These are phyloP conservation scores for Epsilonema sp. DNA, from an alignment of 2,888 invertebrate species.

Conservation along the genomic window DNA sequence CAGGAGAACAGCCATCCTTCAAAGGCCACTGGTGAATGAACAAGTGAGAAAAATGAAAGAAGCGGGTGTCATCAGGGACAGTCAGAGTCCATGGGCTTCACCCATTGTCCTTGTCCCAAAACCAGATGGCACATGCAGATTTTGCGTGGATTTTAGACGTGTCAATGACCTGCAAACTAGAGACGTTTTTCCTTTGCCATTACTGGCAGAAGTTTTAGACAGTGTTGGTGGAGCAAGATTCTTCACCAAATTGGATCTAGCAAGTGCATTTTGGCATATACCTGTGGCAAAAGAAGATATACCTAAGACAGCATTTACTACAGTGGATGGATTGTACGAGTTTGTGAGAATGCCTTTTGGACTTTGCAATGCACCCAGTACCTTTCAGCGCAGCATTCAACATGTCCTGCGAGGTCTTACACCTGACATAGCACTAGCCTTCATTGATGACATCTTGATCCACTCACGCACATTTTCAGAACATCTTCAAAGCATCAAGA, in stretches of 20 bases:
- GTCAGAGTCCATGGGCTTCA: conserved; percentile 22
- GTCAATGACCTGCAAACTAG: conserved; percentile 11
- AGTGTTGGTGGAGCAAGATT: conserved; percentile 4
- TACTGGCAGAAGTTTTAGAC: conserved; percentile 9
- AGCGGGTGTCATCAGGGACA: conserved; percentile 11
- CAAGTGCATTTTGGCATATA: conserved; percentile 12
- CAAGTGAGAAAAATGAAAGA: neutral
- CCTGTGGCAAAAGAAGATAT: conserved; percentile 8
- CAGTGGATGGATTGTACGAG: conserved; percentile 13
- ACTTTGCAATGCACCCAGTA: conserved; percentile 13
- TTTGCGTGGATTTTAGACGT: conserved; percentile 14
- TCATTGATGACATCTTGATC: neutral
- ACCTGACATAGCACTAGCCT: neutral
- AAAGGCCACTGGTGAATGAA: neutral
- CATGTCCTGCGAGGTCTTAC: neutral
- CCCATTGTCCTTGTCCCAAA: conserved; percentile 26
- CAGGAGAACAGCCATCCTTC: neutral
- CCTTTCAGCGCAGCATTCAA: conserved; percentile 16
- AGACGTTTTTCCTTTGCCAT: conserved; percentile 9
- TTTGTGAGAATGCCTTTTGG: conserved; percentile 18
- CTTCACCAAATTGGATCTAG: conserved; percentile 11
- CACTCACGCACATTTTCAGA: neutral
- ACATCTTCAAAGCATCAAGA: neutral
- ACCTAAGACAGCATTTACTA: conserved; percentile 14
- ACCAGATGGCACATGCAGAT: conserved; percentile 14